Percentiles rank a stretch among this genome's conserved stretches.
Evolutionary conservation across 2,113 vertebrate genomes (phyloP).

Genomic region (Anser cygnoides): DNA sequence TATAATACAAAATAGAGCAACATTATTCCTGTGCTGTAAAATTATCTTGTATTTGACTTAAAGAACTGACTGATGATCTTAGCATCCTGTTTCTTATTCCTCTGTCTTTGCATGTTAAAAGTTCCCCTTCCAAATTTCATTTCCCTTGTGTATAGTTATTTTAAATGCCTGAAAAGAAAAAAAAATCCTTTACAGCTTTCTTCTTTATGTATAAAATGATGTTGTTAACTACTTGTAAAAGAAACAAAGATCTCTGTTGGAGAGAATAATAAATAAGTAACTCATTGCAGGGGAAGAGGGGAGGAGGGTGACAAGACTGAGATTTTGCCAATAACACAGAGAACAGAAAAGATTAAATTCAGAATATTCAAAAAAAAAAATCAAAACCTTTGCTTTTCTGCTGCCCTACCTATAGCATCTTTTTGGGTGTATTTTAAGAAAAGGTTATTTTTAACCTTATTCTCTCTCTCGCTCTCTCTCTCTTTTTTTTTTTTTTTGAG

Average conservation of each 20-base stretch:
- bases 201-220: background rate
- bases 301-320: background rate
- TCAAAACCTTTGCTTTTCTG: background rate
- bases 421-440: background rate
- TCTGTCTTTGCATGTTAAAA: background rate
- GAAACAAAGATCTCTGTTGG: background rate
- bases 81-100: background rate
- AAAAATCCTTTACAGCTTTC: background rate
- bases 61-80: background rate
- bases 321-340: background rate
- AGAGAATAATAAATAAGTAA: background rate
- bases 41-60: background rate
- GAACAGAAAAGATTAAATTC: background rate
- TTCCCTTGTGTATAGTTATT: background rate
- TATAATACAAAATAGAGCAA: background rate
- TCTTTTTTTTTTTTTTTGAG: background rate
- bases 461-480: background rate
- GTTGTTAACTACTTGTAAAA: background rate
- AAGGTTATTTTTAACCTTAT: background rate
- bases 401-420: background rate
- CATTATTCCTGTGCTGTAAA: background rate
- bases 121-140: background rate
- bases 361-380: background rate
- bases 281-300: background rate
- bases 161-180: conserved; percentile 13